phyloP scores from a whole-genome alignment of 2,113 vertebrate species.

The Nesogale talazaci region DNA sequence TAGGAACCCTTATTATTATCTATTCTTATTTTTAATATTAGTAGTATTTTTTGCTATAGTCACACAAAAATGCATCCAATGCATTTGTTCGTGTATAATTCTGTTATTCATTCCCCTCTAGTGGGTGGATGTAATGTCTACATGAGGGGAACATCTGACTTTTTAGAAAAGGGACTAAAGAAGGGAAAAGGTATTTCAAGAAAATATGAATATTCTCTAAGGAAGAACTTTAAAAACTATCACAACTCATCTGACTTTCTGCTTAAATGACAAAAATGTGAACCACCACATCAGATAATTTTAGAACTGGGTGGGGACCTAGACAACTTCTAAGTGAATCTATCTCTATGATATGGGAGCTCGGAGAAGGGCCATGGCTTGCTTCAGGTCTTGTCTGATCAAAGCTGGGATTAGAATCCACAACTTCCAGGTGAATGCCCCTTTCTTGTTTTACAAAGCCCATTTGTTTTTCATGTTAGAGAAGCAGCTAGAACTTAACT shows the following conservation, averaged over 20 bases:
- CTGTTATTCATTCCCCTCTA: too few species aligned
- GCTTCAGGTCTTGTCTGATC: not conserved
- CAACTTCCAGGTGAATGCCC: not conserved
- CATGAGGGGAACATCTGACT: not conserved
- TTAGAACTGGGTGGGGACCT: not conserved
- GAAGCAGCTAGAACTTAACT: not conserved
- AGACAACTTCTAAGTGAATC: constrained; percentile 12
- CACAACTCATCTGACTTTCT: not conserved
- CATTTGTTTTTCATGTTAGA: not conserved
- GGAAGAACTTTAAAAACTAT: not conserved
- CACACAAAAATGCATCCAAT: too few species aligned
- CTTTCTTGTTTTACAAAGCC: not conserved
- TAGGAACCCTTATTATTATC: too few species aligned
- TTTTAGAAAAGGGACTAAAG: not conserved
- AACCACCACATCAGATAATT: constrained; percentile 42
- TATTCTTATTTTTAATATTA: too few species aligned
- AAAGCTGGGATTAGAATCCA: not conserved
- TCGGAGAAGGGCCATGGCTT: not conserved
- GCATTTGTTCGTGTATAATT: too few species aligned
- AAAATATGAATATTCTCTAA: constrained; percentile 41
- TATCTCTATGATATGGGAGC: not conserved
- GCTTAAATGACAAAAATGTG: constrained; percentile 27
- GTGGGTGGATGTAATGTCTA: not conserved
- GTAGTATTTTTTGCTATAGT: too few species aligned
- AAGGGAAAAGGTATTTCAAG: not conserved